These are phyloP conservation scores for Limanda limanda DNA, from an alignment of 2,113 vertebrate genomes.

Conservation along the genomic window DNA sequence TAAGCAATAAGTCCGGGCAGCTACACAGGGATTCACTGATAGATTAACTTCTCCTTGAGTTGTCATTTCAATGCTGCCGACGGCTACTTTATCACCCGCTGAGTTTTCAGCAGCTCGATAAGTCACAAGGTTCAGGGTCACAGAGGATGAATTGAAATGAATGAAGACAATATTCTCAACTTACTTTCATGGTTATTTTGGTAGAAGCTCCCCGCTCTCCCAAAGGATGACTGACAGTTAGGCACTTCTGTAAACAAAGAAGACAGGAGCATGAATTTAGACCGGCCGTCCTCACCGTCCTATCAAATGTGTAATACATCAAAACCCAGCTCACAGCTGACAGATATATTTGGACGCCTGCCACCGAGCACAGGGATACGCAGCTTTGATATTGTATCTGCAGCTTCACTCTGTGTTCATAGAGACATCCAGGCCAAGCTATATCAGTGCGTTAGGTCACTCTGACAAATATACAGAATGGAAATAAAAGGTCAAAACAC, in stretches of 20 bases:
- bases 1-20: constrained; percentile 21
- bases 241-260: constrained; percentile 91
- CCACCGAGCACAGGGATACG: background rate
- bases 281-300: constrained; percentile 30
- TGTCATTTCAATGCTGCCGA: constrained; percentile 2
- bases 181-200: constrained; percentile 91
- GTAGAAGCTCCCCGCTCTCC: constrained; percentile 88
- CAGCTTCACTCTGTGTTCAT: background rate
- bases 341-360: constrained; percentile 34
- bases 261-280: constrained; percentile 38
- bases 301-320: constrained; percentile 32
- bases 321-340: constrained; percentile 42
- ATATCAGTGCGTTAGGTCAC: background rate
- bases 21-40: background rate
- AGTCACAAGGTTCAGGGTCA: background rate
- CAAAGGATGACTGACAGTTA: constrained; percentile 94
- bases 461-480: constrained; percentile 4
- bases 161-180: constrained; percentile 33
- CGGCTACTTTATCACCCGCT: background rate
- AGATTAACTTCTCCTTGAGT: constrained; percentile 17
- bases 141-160: background rate
- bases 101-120: background rate
- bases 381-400: constrained; percentile 1
- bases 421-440: background rate
- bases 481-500: background rate